Evolutionary conservation across 2,113 vertebrate genomes (phyloP).

Genomic region (Terrapene triunguis): DNA sequence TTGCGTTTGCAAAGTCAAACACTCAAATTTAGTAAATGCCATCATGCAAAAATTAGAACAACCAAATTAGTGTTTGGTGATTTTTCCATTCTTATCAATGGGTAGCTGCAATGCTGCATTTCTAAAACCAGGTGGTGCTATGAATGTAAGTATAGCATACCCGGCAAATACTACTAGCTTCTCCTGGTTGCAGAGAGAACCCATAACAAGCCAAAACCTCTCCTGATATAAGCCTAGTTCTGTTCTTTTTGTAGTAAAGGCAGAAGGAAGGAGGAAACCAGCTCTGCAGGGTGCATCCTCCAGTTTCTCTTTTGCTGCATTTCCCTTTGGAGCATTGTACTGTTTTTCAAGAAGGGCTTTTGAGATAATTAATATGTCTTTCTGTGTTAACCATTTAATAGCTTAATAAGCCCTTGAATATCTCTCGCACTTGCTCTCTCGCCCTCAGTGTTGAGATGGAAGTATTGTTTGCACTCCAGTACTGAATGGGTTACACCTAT

Average conservation of each 20-base stretch:
- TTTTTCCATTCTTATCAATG: neutral
- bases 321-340: neutral
- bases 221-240: neutral
- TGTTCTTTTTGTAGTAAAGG: neutral
- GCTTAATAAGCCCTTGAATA: neutral
- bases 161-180: accelerated
- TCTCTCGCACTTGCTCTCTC: neutral
- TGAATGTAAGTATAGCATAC: neutral
- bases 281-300: neutral
- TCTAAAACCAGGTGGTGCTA: slow-evolving; percentile 14
- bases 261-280: neutral
- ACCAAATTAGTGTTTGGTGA: neutral
- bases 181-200: neutral
- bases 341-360: neutral
- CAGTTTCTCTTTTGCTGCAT: neutral
- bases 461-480: neutral
- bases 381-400: neutral
- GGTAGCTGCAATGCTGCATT: neutral
- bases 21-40: neutral
- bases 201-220: neutral
- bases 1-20: neutral
- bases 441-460: neutral
- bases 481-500: neutral
- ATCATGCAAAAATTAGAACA: neutral
- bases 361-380: neutral